Base-by-base conservation (phyloP, 2,113 vertebrate species). In the Phylloscopus trochilus region DNA sequence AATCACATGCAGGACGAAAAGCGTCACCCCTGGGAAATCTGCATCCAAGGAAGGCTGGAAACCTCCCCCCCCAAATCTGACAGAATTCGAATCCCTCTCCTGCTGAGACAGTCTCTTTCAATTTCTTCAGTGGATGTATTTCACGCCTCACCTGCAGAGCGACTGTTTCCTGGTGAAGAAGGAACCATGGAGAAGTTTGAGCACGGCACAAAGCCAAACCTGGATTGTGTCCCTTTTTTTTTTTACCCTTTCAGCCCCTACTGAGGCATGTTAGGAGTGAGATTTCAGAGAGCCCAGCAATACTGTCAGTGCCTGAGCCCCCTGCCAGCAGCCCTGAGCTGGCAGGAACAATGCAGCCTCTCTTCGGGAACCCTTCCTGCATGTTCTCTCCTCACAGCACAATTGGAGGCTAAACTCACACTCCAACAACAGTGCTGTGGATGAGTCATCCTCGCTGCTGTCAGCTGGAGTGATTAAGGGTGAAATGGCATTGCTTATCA, bases 1-100 rank as follows among this genome's bases (percentile, higher is more conserved):
- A 87, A 91, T 35, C 79, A 81, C 73, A 72, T 20, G 51, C 90
- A 63, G 58, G 75, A 72, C 7, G 1, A 83, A 93, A 96, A 93
- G 70, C 64, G 83, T 26, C 69, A 69, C 92, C 83, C 72, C 72
- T 92, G 90, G 85, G 94, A 96, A 94, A 94, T 86, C 72, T 90
- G 63, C 63, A 83, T 89, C 70, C 59, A 52, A 94, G n/a, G 63
- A 88, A 95, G 35, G 62, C 39, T 95, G 64, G 55, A 93, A 93
- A 83, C n/a, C 58, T 76, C 11, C 22, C 60, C 66, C 67, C 46
- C 39, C 17, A 37, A 58, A 94, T 59, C 68, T 74, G 82, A 83
- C 58, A 90, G 64, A 91, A 92, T 88, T 96, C 1, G 1, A 91
- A 90, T 67, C 64, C 85, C 67, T 83, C 75, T 52, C 76, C 63